These are phyloP conservation scores for Tachysurus vachellii DNA, from an alignment of 2,113 vertebrate species.

Conservation along the genomic window DNA sequence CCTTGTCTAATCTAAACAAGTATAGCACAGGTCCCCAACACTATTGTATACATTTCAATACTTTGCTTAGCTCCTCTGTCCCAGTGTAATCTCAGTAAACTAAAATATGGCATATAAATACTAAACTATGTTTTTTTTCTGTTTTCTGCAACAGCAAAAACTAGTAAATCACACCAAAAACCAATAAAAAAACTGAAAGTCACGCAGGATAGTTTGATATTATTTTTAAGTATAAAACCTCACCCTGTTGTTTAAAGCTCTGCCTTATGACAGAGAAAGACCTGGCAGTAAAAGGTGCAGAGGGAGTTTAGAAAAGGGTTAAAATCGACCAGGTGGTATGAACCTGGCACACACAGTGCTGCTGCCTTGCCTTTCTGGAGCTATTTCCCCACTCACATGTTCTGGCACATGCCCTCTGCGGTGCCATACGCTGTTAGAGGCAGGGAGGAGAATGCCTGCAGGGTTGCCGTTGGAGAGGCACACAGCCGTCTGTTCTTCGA, in stretches of 20 bases:
- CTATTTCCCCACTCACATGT: constrained; percentile 30
- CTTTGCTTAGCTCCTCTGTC: constrained; percentile 72
- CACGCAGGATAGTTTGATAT: background rate
- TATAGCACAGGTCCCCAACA: constrained; percentile 69
- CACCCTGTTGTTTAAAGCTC: background rate
- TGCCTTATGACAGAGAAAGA: background rate
- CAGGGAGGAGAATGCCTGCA: constrained; percentile 39
- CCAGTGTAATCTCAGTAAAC: constrained; percentile 72
- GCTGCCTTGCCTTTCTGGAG: background rate
- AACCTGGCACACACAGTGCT: constrained; percentile 43
- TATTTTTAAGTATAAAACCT: background rate
- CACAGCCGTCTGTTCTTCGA: constrained; percentile 43
- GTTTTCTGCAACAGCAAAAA: constrained; percentile 72
- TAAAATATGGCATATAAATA: constrained; percentile 79
- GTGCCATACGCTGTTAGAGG: constrained; percentile 46
- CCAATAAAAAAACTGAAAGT: constrained; percentile 62
- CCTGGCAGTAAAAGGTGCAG: no score
- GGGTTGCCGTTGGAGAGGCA: constrained; percentile 34
- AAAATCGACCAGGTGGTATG: constrained; percentile 42
- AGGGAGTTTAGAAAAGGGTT: background rate
- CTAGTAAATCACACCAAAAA: constrained; percentile 68
- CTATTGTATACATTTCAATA: constrained; percentile 72
- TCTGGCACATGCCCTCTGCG: constrained; percentile 48
- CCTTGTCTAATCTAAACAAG: constrained; percentile 58
- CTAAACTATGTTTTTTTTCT: constrained; percentile 74